A percentile compares a stretch with the other conserved stretches of the same genome.
These are phyloP conservation scores for Sphaeridia pumilis DNA, from an alignment of 2,888 invertebrate genomes.

Conservation along the genomic window DNA sequence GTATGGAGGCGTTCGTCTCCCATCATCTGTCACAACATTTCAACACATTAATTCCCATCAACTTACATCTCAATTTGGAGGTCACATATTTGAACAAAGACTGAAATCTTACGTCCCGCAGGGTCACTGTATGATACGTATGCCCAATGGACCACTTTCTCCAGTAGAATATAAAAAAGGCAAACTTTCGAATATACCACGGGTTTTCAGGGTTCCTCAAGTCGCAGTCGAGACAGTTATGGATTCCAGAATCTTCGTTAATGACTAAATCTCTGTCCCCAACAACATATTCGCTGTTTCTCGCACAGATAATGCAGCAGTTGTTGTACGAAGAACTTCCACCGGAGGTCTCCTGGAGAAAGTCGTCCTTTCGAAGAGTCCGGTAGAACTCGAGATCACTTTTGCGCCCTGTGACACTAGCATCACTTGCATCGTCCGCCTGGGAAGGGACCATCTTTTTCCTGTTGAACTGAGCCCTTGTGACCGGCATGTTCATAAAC, in stretches of 20 bases:
- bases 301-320: too few species aligned
- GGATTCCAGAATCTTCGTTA: slow-evolving; percentile 16
- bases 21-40: slow-evolving; percentile 52
- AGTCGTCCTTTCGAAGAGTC: too few species aligned
- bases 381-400: slow-evolving; percentile 24
- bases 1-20: slow-evolving; percentile 57
- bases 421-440: slow-evolving; percentile 9
- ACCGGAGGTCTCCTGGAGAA: too few species aligned
- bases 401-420: neutral
- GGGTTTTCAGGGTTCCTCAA: slow-evolving; percentile 28
- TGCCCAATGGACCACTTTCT: slow-evolving; percentile 33
- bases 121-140: slow-evolving; percentile 26
- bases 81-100: too few species aligned
- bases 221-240: slow-evolving; percentile 32
- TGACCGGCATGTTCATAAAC: slow-evolving; percentile 17
- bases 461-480: slow-evolving; percentile 16
- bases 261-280: neutral
- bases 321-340: too few species aligned
- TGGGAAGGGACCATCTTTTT: slow-evolving; percentile 13
- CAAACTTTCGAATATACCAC: slow-evolving; percentile 32
- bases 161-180: slow-evolving; percentile 33
- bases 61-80: too few species aligned
- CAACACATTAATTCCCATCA: neutral
- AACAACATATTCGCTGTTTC: too few species aligned
- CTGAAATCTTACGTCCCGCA: slow-evolving; percentile 28